Conservation (phyloP, 2,113 vertebrate species). For the Nesogale talazaci region DNA sequence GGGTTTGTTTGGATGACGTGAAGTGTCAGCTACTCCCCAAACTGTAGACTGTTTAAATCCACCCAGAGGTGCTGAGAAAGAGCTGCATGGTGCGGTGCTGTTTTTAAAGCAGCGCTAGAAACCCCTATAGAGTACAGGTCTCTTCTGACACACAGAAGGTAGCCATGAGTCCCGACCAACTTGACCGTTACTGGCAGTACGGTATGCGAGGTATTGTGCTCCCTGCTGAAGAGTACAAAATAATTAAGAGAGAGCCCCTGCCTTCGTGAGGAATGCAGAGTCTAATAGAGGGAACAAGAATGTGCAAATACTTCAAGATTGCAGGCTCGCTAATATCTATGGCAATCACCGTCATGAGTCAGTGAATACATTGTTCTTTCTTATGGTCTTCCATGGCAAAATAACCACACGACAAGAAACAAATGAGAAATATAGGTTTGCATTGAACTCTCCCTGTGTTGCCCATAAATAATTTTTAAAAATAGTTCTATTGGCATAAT, state of each 20-base stretch:
- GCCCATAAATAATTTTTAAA: background rate
- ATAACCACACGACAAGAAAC: background rate
- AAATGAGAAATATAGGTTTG: background rate
- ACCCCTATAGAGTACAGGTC: background rate
- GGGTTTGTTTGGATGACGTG: no score
- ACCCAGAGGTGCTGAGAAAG: background rate
- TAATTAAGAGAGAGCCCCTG: background rate
- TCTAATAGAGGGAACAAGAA: background rate
- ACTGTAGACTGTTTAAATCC: background rate
- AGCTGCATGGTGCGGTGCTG: background rate
- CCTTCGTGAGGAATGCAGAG: background rate
- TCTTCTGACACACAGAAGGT: background rate
- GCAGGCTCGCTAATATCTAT: background rate
- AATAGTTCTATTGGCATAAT: no score
- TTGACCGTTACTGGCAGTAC: background rate
- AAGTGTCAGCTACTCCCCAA: background rate
- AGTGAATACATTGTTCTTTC: background rate
- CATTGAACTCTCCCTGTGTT: slow-evolving; percentile 5
- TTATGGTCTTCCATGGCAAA: background rate
- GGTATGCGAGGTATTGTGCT: slow-evolving; percentile 30
- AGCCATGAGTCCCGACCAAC: background rate
- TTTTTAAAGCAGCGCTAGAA: background rate
- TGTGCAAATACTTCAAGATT: slow-evolving; percentile 33
- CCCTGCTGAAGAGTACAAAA: slow-evolving; percentile 40
- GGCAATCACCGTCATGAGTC: background rate